Percentiles rank a stretch among this genome's conserved stretches.
These are phyloP conservation scores for Phacellophora camtschatica DNA, from an alignment of 30 jellyfish, hydroid and myxozoan genomes.

Conservation along the genomic window DNA sequence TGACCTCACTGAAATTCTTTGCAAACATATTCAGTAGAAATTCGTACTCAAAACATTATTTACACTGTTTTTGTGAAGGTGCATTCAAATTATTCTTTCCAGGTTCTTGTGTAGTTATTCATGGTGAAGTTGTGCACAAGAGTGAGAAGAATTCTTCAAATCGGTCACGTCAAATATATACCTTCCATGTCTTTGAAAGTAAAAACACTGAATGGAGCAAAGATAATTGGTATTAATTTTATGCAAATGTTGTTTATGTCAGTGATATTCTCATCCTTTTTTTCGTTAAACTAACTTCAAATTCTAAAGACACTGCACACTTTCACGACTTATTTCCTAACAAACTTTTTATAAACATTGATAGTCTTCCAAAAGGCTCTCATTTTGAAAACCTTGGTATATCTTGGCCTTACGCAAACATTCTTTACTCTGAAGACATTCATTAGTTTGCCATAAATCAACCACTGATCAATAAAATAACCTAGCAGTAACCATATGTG, in stretches of 20 bases:
- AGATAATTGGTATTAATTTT: conserved; percentile 77
- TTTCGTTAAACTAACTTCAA: neutral
- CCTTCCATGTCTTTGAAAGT: conserved; percentile 87
- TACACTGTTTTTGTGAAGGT: neutral
- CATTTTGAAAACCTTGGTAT: no score
- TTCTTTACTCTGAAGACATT: no score
- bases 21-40: neutral
- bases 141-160: conserved; percentile 84
- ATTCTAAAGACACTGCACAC: neutral
- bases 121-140: conserved; percentile 94
- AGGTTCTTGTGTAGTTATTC: conserved; percentile 91
- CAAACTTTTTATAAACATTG: no score
- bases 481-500: no score
- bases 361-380: no score
- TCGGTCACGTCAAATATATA: conserved; percentile 84
- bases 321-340: no score
- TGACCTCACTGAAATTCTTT: no score
- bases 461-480: no score
- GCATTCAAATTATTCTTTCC: neutral
- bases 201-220: conserved; percentile 78
- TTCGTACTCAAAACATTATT: neutral
- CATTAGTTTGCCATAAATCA: no score
- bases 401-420: no score
- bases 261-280: neutral
- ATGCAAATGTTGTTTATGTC: neutral